Evolutionary conservation across 2,888 invertebrate species (phyloP).

Genomic region (Oxyscelio sp.): DNA sequence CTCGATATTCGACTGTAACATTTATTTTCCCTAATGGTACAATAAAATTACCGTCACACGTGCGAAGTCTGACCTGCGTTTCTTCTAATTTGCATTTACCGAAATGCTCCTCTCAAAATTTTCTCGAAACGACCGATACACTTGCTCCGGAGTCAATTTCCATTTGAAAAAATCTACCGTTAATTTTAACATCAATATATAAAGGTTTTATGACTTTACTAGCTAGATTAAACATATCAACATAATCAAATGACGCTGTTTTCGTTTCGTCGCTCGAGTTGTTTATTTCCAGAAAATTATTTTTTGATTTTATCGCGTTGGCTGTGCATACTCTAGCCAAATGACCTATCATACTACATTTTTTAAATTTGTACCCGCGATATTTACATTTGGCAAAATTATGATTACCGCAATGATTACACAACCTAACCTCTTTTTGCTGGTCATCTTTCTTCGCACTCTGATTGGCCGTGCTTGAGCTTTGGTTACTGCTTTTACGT

Average conservation of each 20-base stretch:
- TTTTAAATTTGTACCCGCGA: constrained; percentile 30
- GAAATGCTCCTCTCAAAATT: constrained; percentile 22
- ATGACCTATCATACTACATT: constrained; percentile 46
- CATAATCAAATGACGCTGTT: too few species aligned
- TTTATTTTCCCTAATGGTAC: constrained; percentile 62
- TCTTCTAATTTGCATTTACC: constrained; percentile 1
- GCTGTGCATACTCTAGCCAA: too few species aligned
- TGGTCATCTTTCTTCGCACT: not conserved
- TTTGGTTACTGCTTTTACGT: too few species aligned
- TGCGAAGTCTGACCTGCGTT: constrained; percentile 39
- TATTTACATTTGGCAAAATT: constrained; percentile 61
- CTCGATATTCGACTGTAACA: constrained; percentile 45
- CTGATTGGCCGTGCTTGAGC: not conserved
- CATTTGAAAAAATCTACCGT: constrained; percentile 75
- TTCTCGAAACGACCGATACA: constrained; percentile 66
- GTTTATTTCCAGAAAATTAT: constrained; percentile 10
- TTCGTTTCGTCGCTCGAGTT: constrained; percentile 15
- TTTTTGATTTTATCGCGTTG: constrained; percentile 42
- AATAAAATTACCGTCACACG: constrained; percentile 57
- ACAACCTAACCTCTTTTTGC: not conserved
- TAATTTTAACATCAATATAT: constrained; percentile 66
- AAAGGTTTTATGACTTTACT: not conserved
- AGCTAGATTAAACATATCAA: constrained; percentile 39
- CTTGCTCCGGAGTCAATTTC: constrained; percentile 80
- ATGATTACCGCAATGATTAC: constrained; percentile 59